These are phyloP conservation scores for Lepidurus couesii DNA, from an alignment of 1,140 invertebrate species.

Conservation along the genomic window DNA sequence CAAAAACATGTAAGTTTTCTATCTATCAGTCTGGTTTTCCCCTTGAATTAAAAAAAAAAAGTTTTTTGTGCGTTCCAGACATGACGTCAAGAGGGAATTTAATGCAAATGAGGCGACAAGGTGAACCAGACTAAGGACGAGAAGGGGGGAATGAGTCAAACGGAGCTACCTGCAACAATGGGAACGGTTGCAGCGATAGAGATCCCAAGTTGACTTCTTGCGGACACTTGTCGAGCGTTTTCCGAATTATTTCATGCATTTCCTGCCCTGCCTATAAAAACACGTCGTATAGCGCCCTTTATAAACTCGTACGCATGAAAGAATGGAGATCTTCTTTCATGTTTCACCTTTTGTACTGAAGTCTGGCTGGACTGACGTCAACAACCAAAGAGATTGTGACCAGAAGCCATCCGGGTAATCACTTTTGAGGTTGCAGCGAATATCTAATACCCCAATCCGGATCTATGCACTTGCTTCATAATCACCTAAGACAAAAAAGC, in stretches of 20 bases:
- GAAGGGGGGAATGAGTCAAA: background rate
- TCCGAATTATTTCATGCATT: background rate
- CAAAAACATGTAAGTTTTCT: slow-evolving; percentile 1
- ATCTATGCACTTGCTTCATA: no score
- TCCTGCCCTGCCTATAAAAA: background rate
- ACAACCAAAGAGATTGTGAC: no score
- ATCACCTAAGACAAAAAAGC: no score
- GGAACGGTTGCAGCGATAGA: background rate
- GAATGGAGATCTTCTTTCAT: no score
- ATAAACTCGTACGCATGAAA: no score
- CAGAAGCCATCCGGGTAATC: no score
- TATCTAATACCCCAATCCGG: no score
- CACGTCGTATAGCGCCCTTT: no score
- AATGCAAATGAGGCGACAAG: slow-evolving; percentile 4
- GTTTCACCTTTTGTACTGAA: no score
- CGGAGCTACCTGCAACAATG: slow-evolving; percentile 11
- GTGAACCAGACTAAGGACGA: slow-evolving; percentile 21
- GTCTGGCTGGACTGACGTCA: no score
- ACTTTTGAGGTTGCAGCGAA: no score
- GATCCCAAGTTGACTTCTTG: background rate
- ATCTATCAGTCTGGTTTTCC: background rate
- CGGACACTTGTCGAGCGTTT: no score
- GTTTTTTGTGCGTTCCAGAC: background rate
- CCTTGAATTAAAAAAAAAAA: background rate
- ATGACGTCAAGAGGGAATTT: slow-evolving; percentile 12